These are phyloP conservation scores for Hedya salicella DNA, from an alignment of 2,888 invertebrate species.

Conservation along the genomic window DNA sequence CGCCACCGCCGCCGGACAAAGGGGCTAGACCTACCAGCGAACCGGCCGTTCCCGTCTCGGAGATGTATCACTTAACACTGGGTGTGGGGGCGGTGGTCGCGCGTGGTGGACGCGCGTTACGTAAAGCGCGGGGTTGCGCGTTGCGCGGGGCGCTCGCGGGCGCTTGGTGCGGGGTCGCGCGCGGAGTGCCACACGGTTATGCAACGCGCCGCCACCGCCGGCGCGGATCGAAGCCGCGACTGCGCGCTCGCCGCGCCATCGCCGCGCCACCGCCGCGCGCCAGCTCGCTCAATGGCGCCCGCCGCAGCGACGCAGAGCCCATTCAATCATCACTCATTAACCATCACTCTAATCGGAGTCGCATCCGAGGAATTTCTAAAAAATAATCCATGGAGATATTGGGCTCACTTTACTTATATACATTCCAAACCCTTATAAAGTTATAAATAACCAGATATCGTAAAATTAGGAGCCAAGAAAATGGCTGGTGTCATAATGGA, in stretches of 20 bases:
- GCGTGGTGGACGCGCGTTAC: slow-evolving; percentile 79
- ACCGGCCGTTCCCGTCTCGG: slow-evolving; percentile 63
- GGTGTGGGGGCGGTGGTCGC: slow-evolving; percentile 50
- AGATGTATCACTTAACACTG: slow-evolving; percentile 55
- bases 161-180: slow-evolving; percentile 82
- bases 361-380: slow-evolving; percentile 11
- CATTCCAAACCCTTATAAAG: too few species aligned
- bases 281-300: slow-evolving; percentile 42
- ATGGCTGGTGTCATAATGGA: too few species aligned
- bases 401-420: too few species aligned
- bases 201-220: slow-evolving; percentile 79
- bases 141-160: slow-evolving; percentile 79
- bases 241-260: slow-evolving; percentile 67
- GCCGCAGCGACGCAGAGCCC: slow-evolving; percentile 44
- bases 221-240: slow-evolving; percentile 74
- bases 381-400: too few species aligned
- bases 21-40: slow-evolving; percentile 74
- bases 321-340: slow-evolving; percentile 32
- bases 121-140: slow-evolving; percentile 79
- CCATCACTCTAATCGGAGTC: slow-evolving; percentile 16
- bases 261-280: slow-evolving; percentile 76
- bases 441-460: too few species aligned
- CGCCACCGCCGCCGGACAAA: slow-evolving; percentile 66
- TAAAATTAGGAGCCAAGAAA: too few species aligned
- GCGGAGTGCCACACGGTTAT: slow-evolving; percentile 82